Conservation (phyloP, 2,113 vertebrate species). For the Scophthalmus maximus region DNA sequence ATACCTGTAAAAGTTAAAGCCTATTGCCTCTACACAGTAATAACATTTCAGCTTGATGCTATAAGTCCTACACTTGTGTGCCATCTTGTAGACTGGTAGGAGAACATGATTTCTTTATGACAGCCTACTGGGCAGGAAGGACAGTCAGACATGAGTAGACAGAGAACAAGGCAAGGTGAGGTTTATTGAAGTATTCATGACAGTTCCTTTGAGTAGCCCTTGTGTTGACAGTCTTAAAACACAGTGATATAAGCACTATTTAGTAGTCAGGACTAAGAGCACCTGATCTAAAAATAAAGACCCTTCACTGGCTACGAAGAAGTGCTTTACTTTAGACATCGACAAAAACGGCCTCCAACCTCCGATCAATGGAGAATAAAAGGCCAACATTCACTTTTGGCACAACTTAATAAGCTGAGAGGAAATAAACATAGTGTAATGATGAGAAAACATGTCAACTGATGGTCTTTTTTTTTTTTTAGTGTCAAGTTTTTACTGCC, state of each 20-base stretch:
- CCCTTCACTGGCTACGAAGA: constrained; percentile 11
- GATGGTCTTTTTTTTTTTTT: background rate
- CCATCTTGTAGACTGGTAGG: constrained; percentile 32
- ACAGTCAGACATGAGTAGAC: constrained; percentile 47
- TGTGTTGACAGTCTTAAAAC: constrained; percentile 43
- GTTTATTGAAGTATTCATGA: constrained; percentile 71
- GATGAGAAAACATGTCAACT: constrained; percentile 10
- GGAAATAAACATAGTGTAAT: background rate
- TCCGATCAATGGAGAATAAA: constrained; percentile 27
- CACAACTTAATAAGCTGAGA: constrained; percentile 37
- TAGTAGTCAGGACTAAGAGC: constrained; percentile 37
- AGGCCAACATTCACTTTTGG: constrained; percentile 48
- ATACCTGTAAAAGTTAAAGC: no score
- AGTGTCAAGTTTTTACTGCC: constrained; percentile 31
- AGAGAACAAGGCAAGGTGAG: constrained; percentile 65
- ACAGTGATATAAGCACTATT: constrained; percentile 45
- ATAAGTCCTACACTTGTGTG: constrained; percentile 50
- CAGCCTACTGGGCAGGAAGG: constrained; percentile 35
- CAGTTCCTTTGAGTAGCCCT: constrained; percentile 60
- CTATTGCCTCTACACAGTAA: constrained; percentile 39
- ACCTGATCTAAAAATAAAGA: constrained; percentile 34
- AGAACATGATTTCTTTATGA: constrained; percentile 58
- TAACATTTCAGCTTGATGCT: constrained; percentile 45
- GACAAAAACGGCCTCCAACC: constrained; percentile 6
- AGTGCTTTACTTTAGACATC: constrained; percentile 17